phyloP scores from a whole-genome alignment of 92 coral and sea anemone genomes.

The Parazoanthus atlanticus region DNA sequence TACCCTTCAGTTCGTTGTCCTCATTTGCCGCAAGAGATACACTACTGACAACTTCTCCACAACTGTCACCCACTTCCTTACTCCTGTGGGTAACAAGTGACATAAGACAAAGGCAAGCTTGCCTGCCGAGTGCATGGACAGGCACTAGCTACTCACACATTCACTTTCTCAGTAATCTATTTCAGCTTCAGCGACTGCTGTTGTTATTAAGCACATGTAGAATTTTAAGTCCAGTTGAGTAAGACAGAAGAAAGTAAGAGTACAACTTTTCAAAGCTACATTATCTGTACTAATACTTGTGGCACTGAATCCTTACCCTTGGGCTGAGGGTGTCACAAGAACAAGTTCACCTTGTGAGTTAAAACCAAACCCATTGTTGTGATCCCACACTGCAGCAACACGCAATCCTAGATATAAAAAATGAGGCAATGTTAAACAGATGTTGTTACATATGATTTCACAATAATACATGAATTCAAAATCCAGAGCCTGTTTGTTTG shows the following conservation, averaged over 20 bases:
- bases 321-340: slow-evolving; percentile 48
- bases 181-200: background rate
- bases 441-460: too few relatives aligned
- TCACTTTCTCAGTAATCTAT: background rate
- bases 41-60: background rate
- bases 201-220: too few relatives aligned
- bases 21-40: background rate
- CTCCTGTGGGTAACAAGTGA: slow-evolving; percentile 26
- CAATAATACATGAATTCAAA: too few relatives aligned
- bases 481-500: too few relatives aligned
- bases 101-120: slow-evolving; percentile 12
- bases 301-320: slow-evolving; percentile 14
- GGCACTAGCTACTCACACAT: background rate
- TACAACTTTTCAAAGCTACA: background rate
- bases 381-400: slow-evolving; percentile 60
- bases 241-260: background rate
- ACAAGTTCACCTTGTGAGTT: slow-evolving; percentile 59
- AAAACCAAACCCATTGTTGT: slow-evolving; percentile 68
- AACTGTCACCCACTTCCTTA: background rate
- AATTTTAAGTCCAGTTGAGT: background rate
- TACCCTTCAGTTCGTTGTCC: background rate
- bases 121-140: background rate
- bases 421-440: background rate
- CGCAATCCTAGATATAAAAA: slow-evolving; percentile 34
- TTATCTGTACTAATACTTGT: background rate